Percentiles rank a stretch among this genome's conserved stretches.
phyloP scores from a whole-genome alignment of 2,888 invertebrate genomes.

The Chrysomela aeneicollis region DNA sequence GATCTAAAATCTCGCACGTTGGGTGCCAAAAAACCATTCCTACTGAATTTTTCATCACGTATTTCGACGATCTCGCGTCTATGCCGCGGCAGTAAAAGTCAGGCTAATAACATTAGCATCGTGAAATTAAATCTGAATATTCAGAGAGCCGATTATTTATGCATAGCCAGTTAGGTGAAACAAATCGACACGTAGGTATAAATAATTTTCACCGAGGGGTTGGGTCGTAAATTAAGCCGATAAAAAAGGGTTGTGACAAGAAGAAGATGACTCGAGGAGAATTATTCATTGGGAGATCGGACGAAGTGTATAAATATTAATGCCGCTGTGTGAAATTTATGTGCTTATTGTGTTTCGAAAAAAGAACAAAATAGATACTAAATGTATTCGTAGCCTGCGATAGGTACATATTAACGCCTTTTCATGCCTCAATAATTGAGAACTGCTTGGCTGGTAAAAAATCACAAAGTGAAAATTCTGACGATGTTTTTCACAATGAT shows the following conservation, averaged over 20 bases:
- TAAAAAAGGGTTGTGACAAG: slow-evolving; percentile 22
- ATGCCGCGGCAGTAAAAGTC: not conserved
- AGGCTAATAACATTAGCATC: slow-evolving; percentile 27
- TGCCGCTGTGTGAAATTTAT: slow-evolving; percentile 18
- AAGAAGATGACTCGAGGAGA: slow-evolving; percentile 19
- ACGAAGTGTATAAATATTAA: slow-evolving; percentile 19
- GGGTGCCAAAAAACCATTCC: not conserved
- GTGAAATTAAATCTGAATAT: slow-evolving; percentile 32
- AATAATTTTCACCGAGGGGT: slow-evolving; percentile 16
- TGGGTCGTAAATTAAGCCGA: slow-evolving; percentile 21
- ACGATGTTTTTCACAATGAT: no score
- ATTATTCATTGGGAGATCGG: slow-evolving; percentile 24
- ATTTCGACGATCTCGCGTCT: not conserved
- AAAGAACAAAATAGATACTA: not conserved
- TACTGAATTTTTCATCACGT: not conserved
- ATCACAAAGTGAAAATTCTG: no score
- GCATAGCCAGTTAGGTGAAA: slow-evolving; percentile 29
- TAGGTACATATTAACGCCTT: no score
- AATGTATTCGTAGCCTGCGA: no score
- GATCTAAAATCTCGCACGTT: no score
- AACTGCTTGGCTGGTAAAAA: no score
- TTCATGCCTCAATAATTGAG: no score
- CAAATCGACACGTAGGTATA: slow-evolving; percentile 29
- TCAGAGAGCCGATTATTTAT: slow-evolving; percentile 30
- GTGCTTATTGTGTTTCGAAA: not conserved